A percentile compares a stretch with the other conserved stretches of the same genome.
Conservation (phyloP, 2,113 vertebrate species). For the Tautogolabrus adspersus region DNA sequence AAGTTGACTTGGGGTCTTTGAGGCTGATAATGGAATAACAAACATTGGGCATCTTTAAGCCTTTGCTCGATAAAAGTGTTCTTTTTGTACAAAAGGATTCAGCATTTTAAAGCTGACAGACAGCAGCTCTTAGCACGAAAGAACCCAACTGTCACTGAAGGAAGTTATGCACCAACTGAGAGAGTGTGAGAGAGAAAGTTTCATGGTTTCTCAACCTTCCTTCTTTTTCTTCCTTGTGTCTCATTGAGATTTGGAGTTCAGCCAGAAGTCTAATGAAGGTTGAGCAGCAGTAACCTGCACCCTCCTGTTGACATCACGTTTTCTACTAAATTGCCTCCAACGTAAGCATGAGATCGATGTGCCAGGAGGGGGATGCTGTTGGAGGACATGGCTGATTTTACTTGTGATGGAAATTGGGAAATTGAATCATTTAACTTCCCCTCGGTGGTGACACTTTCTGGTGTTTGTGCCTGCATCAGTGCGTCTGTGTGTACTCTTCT, state of each 20-base stretch:
- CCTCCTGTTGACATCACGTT: not conserved
- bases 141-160: not conserved
- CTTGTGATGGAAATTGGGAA: constrained; percentile 42
- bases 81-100: not conserved
- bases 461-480: not conserved
- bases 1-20: not conserved
- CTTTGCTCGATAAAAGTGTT: not conserved
- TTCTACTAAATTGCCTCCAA: not conserved
- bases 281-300: not conserved
- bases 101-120: constrained; percentile 38
- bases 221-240: not conserved
- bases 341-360: not conserved
- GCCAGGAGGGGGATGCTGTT: not conserved
- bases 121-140: not conserved
- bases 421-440: constrained; percentile 55
- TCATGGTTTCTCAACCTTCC: not conserved
- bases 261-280: not conserved
- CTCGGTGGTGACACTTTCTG: constrained; percentile 18
- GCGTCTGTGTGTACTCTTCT: constrained; percentile 7
- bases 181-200: constrained; percentile 1
- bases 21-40: too few relatives aligned
- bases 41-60: too few relatives aligned
- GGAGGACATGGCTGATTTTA: not conserved
- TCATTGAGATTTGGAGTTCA: not conserved
- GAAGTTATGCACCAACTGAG: not conserved